Conservation (phyloP, 53 echinoderm and acorn worm species). For the Echinometra lucunter region DNA sequence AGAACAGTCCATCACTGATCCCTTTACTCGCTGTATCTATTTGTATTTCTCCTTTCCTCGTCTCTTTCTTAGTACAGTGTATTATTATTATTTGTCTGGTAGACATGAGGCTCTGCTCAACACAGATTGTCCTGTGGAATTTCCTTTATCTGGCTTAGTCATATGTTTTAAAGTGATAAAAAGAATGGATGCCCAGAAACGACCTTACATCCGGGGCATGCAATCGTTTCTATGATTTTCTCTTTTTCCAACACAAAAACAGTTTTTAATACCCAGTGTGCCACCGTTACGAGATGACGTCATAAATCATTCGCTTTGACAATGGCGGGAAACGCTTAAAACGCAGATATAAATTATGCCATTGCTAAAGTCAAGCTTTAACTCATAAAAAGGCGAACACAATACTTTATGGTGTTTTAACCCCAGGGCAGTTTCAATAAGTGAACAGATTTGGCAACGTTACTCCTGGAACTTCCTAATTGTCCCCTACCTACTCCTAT, state of each 20-base stretch:
- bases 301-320: neutral
- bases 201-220: conserved; percentile 25
- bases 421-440: no score
- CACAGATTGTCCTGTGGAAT: neutral
- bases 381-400: neutral
- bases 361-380: neutral
- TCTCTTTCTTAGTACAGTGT: neutral
- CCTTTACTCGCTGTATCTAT: neutral
- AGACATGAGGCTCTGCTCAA: neutral
- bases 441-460: neutral
- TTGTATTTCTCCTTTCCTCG: neutral
- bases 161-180: neutral
- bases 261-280: neutral
- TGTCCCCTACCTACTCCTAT: neutral
- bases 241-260: neutral
- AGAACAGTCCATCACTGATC: neutral
- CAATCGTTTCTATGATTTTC: conserved; percentile 13
- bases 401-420: no score
- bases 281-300: neutral
- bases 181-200: conserved; percentile 5
- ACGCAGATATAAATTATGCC: neutral
- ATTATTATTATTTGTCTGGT: neutral
- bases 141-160: neutral
- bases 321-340: neutral
- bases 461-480: neutral